Base-by-base conservation (phyloP, 2,113 vertebrate genomes). In the Kryptolebias marmoratus region DNA sequence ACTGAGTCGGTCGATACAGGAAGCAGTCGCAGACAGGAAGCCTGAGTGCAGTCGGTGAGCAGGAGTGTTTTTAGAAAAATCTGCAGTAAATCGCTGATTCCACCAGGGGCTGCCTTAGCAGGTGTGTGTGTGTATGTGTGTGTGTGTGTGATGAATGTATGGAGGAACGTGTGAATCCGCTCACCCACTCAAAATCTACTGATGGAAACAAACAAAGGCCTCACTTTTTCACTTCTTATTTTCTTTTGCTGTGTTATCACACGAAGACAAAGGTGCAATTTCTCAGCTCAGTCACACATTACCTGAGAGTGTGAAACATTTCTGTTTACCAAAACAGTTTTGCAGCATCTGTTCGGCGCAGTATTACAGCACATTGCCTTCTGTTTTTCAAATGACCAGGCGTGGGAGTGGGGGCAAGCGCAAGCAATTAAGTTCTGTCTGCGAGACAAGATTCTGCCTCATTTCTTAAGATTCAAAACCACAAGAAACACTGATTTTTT, bases 311-410 rank as follows among this genome's bases (percentile, higher is more conserved):
- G 81, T 73, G 36, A 81, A 81, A 69, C 31, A 0, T 66, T 73
- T 44, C 22, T 82, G 75, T 84, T 70, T 79, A 77, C 67, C 15
- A 15, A 15, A 42, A 63, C 4, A 49, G 30, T 57, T 71, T 66
- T 55, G 3, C 39, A 70, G 81, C 80, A 86, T 86, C 85, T 86
- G 80, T 69, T 84, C 54, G 1, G 56, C 32, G 44, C 73, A 61
- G 58, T 74, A 50, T 48, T 45, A 56, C 63, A 59, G 60, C 74
- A 62, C 64, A 58, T 61, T 65, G 22, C 79, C 68, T 50, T 71
- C 69, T 84, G 81, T 70, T 81, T 75, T 70, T 30, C 12, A 32
- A 67, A 64, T 55, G 64, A 82, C 49, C 42, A 60, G 11, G 39
- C n/a, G 44, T 68, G 64, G 58, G 73, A 72, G 56, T 65, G 15